A percentile compares a stretch with the other conserved stretches of the same genome.
Evolutionary conservation across 2,888 invertebrate species (phyloP).

Genomic region (Drosophila aldrichi): DNA sequence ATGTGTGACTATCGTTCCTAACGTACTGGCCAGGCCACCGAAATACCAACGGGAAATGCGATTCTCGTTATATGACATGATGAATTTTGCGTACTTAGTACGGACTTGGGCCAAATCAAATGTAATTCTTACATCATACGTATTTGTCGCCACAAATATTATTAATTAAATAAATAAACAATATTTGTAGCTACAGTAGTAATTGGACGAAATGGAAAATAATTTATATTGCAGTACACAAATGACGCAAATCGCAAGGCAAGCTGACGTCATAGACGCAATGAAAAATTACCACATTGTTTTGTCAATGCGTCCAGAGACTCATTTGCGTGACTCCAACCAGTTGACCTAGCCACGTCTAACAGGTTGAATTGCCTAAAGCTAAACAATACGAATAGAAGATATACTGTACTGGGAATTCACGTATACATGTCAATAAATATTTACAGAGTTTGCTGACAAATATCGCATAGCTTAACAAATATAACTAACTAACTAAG

Average conservation of each 20-base stretch:
- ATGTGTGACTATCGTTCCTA: conserved; percentile 97
- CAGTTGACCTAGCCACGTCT: not conserved
- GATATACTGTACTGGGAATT: not conserved
- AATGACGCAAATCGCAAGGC: conserved; percentile 41
- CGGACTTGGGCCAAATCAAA: not conserved
- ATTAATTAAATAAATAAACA: not conserved
- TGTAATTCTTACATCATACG: not conserved
- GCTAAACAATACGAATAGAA: not conserved
- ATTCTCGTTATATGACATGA: conserved; percentile 32
- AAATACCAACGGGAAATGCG: conserved; percentile 93
- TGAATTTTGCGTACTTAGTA: not conserved
- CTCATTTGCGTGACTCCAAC: conserved; percentile 28
- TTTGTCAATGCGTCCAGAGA: conserved; percentile 8
- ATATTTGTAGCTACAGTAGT: not conserved
- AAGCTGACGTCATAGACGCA: conserved; percentile 30
- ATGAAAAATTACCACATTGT: conserved; percentile 16
- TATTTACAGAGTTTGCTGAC: too few relatives aligned
- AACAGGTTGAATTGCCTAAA: not conserved
- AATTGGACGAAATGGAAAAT: not conserved
- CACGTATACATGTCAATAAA: not conserved
- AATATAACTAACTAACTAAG: too few relatives aligned
- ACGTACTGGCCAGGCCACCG: conserved; percentile 97
- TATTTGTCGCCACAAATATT: not conserved
- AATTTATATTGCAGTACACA: conserved; percentile 7
- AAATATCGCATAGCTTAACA: too few relatives aligned